Percentiles rank a stretch among this genome's conserved stretches.
phyloP scores from a whole-genome alignment of 2,113 vertebrate genomes.

The Ammodytes marinus region DNA sequence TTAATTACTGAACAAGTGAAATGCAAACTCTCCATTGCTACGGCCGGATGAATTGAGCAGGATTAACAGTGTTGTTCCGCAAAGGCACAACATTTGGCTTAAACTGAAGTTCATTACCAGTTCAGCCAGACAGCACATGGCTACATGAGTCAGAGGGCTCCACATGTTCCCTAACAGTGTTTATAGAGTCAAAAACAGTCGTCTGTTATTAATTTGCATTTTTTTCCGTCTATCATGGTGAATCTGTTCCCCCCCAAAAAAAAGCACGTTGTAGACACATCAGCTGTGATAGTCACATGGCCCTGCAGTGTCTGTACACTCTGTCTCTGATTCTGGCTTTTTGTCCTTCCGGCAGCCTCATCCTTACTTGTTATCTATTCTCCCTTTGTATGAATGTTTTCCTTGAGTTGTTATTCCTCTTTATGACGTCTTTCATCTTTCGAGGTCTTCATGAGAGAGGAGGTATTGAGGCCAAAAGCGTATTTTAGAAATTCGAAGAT shows the following conservation, averaged over 20 bases:
- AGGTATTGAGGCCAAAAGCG: no score
- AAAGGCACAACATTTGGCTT: slow-evolving; percentile 16
- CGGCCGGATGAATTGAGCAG: not conserved
- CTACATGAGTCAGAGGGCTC: slow-evolving; percentile 18
- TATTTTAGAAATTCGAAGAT: not conserved
- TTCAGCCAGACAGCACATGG: slow-evolving; percentile 24
- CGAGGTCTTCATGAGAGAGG: not conserved
- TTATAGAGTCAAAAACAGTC: not conserved
- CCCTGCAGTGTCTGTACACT: not conserved
- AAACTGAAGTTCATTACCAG: slow-evolving; percentile 42
- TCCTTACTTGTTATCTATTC: slow-evolving; percentile 1
- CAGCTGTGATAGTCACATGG: slow-evolving; percentile 21
- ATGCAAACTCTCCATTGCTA: slow-evolving; percentile 45
- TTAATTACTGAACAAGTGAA: slow-evolving; percentile 47
- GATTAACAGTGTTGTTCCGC: slow-evolving; percentile 9
- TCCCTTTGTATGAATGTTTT: slow-evolving; percentile 8
- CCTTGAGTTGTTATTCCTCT: not conserved
- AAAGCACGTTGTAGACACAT: not conserved
- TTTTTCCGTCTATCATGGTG: no score
- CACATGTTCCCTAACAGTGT: not conserved
- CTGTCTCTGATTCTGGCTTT: not conserved
- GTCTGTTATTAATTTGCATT: not conserved
- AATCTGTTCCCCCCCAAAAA: no score
- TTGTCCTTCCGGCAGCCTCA: slow-evolving; percentile 14
- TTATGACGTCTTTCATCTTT: not conserved